Evolutionary conservation across 2,888 invertebrate genomes (phyloP).

Genomic region (Hybos culiciformis): DNA sequence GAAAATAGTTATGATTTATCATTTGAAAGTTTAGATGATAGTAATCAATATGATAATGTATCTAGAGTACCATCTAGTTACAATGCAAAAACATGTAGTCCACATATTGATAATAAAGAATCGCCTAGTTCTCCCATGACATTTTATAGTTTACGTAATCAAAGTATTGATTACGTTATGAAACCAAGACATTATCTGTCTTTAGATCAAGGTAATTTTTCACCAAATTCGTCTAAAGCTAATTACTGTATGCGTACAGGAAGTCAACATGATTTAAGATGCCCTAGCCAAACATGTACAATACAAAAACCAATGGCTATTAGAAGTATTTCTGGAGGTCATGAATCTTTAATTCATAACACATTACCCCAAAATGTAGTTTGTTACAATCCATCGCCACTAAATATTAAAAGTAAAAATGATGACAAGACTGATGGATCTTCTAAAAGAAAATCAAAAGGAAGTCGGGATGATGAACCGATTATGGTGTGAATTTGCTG

Average conservation of each 20-base stretch:
- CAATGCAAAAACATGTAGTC: neutral
- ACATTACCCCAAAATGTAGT: conserved; percentile 10
- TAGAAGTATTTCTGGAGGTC: conserved; percentile 21
- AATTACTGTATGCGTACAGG: conserved; percentile 6
- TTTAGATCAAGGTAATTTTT: conserved; percentile 12
- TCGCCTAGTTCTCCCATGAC: conserved; percentile 15
- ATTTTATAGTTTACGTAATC: conserved; percentile 21
- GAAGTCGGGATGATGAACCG: conserved; percentile 22
- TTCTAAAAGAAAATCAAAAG: conserved; percentile 19
- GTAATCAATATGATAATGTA: conserved; percentile 9
- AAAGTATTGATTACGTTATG: conserved; percentile 21
- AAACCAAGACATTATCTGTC: conserved; percentile 15
- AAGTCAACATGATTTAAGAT: conserved; percentile 19
- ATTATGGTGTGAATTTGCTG: conserved; percentile 24
- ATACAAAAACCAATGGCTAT: conserved; percentile 20
- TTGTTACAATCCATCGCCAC: conserved; percentile 10
- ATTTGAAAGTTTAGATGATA: conserved; percentile 15
- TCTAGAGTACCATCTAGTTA: conserved; percentile 7
- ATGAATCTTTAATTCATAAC: conserved; percentile 12
- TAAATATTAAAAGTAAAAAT: conserved; percentile 16
- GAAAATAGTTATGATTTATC: conserved; percentile 20
- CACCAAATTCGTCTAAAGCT: conserved; percentile 11
- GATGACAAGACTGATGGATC: conserved; percentile 15
- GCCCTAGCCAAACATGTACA: conserved; percentile 9
- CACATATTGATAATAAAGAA: conserved; percentile 14